Percentiles rank a stretch among this genome's conserved stretches.
Conservation (phyloP, 2,113 vertebrate species). For the Gulo gulo region DNA sequence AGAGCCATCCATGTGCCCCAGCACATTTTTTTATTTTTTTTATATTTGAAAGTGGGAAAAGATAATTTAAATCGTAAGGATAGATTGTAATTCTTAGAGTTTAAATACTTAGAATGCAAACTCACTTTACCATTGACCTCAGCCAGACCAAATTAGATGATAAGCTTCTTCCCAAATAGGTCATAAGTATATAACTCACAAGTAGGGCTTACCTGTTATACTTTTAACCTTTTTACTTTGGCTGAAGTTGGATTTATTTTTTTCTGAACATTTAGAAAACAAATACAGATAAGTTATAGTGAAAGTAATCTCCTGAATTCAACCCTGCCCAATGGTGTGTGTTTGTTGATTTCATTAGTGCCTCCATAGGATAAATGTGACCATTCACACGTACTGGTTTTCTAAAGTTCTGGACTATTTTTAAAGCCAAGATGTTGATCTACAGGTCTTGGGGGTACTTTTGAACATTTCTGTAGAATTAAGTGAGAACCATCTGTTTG, state of each 20-base stretch:
- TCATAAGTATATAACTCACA: background rate
- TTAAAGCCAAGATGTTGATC: background rate
- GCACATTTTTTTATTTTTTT: background rate
- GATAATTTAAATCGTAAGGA: conserved; percentile 12
- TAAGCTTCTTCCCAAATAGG: conserved; percentile 14
- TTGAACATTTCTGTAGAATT: background rate
- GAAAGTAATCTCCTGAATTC: background rate
- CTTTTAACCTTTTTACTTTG: conserved; percentile 1
- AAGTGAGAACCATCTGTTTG: background rate
- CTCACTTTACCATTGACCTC: background rate
- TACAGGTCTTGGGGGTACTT: background rate
- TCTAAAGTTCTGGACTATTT: background rate
- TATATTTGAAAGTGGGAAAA: conserved; percentile 19
- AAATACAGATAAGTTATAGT: background rate
- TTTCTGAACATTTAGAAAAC: background rate
- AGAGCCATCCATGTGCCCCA: background rate
- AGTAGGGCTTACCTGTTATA: background rate
- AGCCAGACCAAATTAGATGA: conserved; percentile 5
- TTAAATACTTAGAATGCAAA: conserved; percentile 49
- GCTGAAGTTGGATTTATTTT: background rate
- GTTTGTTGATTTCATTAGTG: background rate
- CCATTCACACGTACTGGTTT: background rate
- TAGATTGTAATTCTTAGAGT: conserved; percentile 7
- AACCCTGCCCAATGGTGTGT: background rate
- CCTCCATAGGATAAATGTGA: background rate